Evolutionary conservation across 2,888 invertebrate species (phyloP).

Genomic region (Drosophila lutescens): DNA sequence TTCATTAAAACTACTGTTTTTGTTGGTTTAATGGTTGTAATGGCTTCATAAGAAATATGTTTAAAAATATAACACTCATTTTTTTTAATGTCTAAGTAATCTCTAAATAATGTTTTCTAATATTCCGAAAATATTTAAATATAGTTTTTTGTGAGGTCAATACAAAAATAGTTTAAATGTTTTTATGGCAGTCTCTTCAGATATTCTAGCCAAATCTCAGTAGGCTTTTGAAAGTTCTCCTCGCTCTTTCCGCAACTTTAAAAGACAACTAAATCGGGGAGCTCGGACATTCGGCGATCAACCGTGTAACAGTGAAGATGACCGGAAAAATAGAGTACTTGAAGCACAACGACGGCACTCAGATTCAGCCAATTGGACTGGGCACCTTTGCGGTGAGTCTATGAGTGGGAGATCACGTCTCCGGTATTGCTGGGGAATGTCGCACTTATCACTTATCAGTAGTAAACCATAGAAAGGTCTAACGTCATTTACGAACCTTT

Average conservation of each 20-base stretch:
- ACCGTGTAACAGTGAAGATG: conserved; percentile 42
- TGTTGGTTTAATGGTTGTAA: too few relatives aligned
- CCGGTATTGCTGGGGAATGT: conserved; percentile 19
- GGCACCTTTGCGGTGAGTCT: conserved; percentile 82
- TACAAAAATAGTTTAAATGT: too few relatives aligned
- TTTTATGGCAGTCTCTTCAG: too few relatives aligned
- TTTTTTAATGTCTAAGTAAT: too few relatives aligned
- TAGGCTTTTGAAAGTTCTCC: conserved; percentile 9
- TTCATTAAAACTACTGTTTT: background rate
- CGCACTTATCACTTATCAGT: conserved; percentile 36
- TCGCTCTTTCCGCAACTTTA: background rate
- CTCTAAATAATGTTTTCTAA: too few relatives aligned
- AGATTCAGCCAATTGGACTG: conserved; percentile 80
- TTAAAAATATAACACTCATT: too few relatives aligned
- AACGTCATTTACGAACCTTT: conserved; percentile 3
- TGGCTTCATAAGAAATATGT: too few relatives aligned
- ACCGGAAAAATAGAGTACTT: conserved; percentile 62
- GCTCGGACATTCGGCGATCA: conserved; percentile 22
- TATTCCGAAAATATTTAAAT: too few relatives aligned
- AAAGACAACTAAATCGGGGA: background rate
- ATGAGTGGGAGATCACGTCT: conserved; percentile 18
- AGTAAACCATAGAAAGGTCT: background rate
- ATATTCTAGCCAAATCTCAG: background rate
- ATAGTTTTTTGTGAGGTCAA: too few relatives aligned
- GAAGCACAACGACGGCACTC: conserved; percentile 80